These are phyloP conservation scores for Cephus spinipes DNA, from an alignment of 2,888 invertebrate species.

Conservation along the genomic window DNA sequence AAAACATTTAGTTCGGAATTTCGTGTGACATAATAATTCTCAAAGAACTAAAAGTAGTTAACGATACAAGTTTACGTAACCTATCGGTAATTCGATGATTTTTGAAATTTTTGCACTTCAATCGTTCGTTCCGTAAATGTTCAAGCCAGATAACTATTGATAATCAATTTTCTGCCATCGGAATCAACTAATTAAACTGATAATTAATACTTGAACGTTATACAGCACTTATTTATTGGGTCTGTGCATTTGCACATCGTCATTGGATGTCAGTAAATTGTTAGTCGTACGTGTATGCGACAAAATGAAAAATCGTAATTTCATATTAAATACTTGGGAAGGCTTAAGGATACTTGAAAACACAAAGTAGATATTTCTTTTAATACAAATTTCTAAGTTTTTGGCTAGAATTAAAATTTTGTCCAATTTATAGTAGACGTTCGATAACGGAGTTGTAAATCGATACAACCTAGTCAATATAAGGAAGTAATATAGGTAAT, in stretches of 20 bases:
- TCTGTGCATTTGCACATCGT: no score
- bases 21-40: no score
- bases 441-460: not conserved
- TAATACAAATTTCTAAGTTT: not conserved
- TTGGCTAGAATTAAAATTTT: not conserved
- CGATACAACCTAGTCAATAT: not conserved
- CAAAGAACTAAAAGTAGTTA: not conserved
- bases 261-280: no score
- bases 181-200: not conserved
- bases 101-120: not conserved
- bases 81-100: not conserved
- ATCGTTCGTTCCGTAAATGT: not conserved
- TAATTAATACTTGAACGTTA: not conserved
- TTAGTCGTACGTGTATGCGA: no score
- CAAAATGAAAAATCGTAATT: not conserved
- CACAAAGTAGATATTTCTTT: no score
- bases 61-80: not conserved
- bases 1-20: no score
- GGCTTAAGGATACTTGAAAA: no score
- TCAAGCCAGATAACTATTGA: not conserved
- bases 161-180: not conserved
- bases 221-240: no score
- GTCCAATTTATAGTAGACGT: not conserved
- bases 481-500: not conserved
- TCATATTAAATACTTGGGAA: not conserved